Conservation (phyloP, 2,888 invertebrate genomes). For the Hypercompe scribonia region DNA sequence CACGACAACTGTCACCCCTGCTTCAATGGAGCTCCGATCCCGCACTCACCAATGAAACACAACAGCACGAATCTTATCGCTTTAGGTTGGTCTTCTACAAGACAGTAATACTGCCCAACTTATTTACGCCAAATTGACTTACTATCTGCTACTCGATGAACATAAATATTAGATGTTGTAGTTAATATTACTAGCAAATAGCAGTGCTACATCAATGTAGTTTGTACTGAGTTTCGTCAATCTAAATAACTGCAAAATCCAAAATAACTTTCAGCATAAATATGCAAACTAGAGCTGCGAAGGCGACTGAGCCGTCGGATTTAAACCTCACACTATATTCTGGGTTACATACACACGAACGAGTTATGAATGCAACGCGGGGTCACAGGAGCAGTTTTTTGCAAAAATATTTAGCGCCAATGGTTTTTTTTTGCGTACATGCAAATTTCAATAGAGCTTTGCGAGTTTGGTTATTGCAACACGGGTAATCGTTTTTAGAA, state of each 20-base stretch:
- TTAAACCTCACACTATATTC: constrained; percentile 55
- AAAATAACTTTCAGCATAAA: constrained; percentile 37
- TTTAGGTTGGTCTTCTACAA: too few species aligned
- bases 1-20: too few species aligned
- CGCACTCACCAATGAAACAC: too few species aligned
- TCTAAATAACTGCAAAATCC: constrained; percentile 9
- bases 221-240: neutral
- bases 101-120: too few species aligned
- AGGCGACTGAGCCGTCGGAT: constrained; percentile 24
- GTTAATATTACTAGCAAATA: neutral
- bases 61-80: too few species aligned
- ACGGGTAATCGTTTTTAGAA: neutral
- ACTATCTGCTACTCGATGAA: too few species aligned
- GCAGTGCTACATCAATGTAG: neutral
- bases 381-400: neutral
- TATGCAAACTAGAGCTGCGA: constrained; percentile 30
- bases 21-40: too few species aligned
- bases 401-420: neutral
- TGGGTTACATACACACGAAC: constrained; percentile 17
- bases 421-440: neutral
- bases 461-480: neutral
- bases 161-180: neutral
- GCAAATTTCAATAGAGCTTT: neutral
- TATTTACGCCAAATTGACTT: too few species aligned
- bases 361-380: constrained; percentile 2